A percentile compares a stretch with the other conserved stretches of the same genome.
These are phyloP conservation scores for Anser cygnoides DNA, from an alignment of 2,113 vertebrate species.

Conservation along the genomic window DNA sequence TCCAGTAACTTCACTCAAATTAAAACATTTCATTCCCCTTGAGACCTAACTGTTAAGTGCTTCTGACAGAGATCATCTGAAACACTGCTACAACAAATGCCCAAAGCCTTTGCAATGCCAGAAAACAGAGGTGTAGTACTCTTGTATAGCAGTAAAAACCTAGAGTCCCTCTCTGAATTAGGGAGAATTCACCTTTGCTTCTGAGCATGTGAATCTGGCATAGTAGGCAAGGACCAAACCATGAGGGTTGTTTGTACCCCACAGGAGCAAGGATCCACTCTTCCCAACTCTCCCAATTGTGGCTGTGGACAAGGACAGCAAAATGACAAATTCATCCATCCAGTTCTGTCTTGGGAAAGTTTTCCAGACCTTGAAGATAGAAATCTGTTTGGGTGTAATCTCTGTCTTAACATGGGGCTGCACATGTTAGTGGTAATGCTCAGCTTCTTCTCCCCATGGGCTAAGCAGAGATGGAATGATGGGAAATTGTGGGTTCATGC, in stretches of 20 bases:
- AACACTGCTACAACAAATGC: constrained; percentile 7
- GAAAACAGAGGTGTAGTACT: neutral
- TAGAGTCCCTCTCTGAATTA: neutral
- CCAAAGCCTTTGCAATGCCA: neutral
- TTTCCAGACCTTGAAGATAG: neutral
- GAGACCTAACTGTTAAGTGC: constrained; percentile 18
- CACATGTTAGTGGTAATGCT: neutral
- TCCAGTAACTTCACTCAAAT: constrained; percentile 30
- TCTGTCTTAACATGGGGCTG: neutral
- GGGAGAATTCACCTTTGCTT: neutral
- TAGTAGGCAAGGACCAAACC: neutral
- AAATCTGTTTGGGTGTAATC: neutral
- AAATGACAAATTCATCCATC: neutral
- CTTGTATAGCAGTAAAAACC: neutral
- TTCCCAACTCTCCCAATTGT: neutral
- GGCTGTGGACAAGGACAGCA: neutral
- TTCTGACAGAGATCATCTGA: constrained; percentile 21
- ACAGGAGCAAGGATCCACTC: neutral
- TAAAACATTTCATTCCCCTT: constrained; percentile 28
- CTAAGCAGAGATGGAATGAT: neutral
- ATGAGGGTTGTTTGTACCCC: neutral
- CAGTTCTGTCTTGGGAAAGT: neutral
- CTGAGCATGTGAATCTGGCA: fast-evolving
- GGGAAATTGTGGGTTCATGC: neutral
- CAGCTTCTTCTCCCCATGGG: neutral